Evolutionary conservation across 2,888 invertebrate genomes (phyloP), one percentile per base, ranked within the genome.

Genomic region (Polyploca ridens): DNA sequence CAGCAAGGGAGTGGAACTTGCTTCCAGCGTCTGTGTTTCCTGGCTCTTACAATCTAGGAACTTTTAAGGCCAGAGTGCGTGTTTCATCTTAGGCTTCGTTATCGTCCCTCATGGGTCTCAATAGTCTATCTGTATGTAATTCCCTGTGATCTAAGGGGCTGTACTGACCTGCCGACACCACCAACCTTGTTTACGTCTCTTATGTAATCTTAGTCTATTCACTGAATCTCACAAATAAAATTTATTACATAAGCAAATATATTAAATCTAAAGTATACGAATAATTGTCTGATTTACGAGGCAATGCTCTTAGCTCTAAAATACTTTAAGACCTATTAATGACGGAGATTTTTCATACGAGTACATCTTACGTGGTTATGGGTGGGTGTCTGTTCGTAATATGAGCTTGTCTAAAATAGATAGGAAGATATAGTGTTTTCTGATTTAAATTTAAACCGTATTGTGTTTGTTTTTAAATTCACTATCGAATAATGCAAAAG

Each of bases 301-400:
- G 54, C 16, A 19, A 54, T 19, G 54, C 54, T 54, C 54, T 54
- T 14, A 54, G 54, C 54, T 54, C n/a, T 54, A 19, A 54, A 19
- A 54, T 54, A 10, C 19, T 54, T 19, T 54, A 54, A 54, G 19
- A 19, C 54, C 54, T 54, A 54, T 54, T 54, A 19, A 54, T 54
- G 54, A 14, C 16, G 5, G 4, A 10, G 14, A 19, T 7, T 54
- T 54, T 19, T 54, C 54, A 54, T 19, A 54, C 54, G 19, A 19
- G 19, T 54, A 54, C 19, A 54, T 54, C 19, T 19, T 19, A 19
- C 10, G 19, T 7, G 19, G 10, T 16, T n/a, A 16, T 19, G 54
- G n/a, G 54, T 19, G 54, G 54, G 54, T 54, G 19, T 46, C 46
- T 14, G 38, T n/a, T 46, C n/a, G 7, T 46, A n/a, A 0, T n/a